Percentiles rank a stretch among this genome's conserved stretches.
Conservation (phyloP, 2,113 vertebrate genomes). For the Callipepla squamata region DNA sequence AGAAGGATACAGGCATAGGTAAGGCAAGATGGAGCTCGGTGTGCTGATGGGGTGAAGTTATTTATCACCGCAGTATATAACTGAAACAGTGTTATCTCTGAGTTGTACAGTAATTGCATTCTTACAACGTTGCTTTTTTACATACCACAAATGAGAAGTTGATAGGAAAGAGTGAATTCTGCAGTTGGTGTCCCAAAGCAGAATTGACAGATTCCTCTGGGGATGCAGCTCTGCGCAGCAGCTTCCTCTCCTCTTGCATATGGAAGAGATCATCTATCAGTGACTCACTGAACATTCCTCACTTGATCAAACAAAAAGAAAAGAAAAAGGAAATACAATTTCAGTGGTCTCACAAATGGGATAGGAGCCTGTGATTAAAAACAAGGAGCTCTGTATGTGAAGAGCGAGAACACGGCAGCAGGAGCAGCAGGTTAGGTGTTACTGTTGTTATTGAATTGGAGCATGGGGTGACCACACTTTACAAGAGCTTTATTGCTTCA, state of each 20-base stretch:
- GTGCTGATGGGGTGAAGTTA: background rate
- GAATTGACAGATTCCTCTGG: background rate
- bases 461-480: constrained; percentile 29
- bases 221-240: background rate
- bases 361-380: constrained; percentile 30
- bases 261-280: background rate
- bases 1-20: background rate
- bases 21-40: background rate
- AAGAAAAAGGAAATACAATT: background rate
- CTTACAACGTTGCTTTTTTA: background rate
- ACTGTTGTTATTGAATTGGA: constrained; percentile 39
- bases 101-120: background rate
- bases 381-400: constrained; percentile 13
- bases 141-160: background rate
- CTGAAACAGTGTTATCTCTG: background rate
- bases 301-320: constrained; percentile 8
- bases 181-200: background rate
- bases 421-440: constrained; percentile 32
- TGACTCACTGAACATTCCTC: constrained; percentile 50
- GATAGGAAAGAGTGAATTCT: background rate
- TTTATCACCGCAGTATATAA: background rate
- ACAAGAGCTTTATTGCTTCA: constrained; percentile 41
- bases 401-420: background rate
- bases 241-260: background rate
- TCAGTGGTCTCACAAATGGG: background rate